phyloP scores from a whole-genome alignment of 2,113 vertebrate genomes.

The Eretmochelys imbricata region DNA sequence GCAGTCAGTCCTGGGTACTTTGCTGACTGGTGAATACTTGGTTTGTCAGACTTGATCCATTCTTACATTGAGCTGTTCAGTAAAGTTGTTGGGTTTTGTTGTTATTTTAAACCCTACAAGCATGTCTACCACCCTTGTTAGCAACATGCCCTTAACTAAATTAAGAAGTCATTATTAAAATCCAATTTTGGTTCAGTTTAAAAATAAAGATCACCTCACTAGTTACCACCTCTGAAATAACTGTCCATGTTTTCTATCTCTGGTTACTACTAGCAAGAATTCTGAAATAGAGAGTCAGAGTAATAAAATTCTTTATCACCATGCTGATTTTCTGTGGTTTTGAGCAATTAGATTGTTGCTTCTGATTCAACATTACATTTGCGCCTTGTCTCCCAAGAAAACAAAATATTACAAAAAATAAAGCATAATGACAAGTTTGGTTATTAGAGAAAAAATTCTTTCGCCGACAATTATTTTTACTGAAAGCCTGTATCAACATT shows the following conservation, averaged over 20 bases:
- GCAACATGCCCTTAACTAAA: neutral
- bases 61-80: neutral
- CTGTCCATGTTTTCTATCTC: neutral
- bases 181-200: slow-evolving; percentile 4
- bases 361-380: slow-evolving; percentile 19
- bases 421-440: slow-evolving; percentile 59
- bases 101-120: neutral
- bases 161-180: neutral
- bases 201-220: neutral
- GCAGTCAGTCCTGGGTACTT: neutral
- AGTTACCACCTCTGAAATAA: slow-evolving; percentile 29
- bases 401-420: slow-evolving; percentile 52
- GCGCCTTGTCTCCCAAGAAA: slow-evolving; percentile 29
- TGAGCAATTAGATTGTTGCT: neutral
- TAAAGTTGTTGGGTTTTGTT: neutral
- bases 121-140: neutral
- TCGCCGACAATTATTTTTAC: slow-evolving; percentile 70
- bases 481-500: slow-evolving; percentile 69
- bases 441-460: slow-evolving; percentile 57
- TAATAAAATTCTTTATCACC: slow-evolving; percentile 30
- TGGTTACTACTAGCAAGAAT: slow-evolving; percentile 9
- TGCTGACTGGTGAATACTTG: neutral
- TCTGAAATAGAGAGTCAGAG: slow-evolving; percentile 57
- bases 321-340: slow-evolving; percentile 37
- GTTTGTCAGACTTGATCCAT: neutral